Evolutionary conservation across 2,797 vertebrate genomes (phyloP).

Genomic region (Leptatherina wallacei): DNA sequence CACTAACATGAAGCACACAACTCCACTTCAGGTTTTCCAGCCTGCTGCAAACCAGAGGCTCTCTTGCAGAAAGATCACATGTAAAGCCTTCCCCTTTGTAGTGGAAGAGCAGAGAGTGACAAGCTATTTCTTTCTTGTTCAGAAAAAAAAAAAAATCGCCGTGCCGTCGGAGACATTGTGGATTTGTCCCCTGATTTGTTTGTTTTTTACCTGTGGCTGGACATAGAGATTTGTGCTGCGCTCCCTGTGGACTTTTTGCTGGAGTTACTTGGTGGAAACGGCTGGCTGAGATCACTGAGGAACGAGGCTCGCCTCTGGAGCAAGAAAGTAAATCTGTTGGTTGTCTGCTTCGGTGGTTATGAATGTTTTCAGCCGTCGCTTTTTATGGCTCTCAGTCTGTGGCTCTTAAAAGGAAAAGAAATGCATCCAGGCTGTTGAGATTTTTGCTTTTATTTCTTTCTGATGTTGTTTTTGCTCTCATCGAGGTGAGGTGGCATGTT

Average conservation of each 20-base stretch:
- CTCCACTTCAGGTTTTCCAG: conserved; percentile 85
- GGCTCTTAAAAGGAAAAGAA: conserved; percentile 79
- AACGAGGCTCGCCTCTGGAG: conserved; percentile 81
- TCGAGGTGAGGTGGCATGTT: conserved; percentile 36
- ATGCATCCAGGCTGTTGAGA: conserved; percentile 51
- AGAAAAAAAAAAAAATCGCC: conserved; percentile 68
- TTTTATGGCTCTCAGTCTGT: conserved; percentile 74
- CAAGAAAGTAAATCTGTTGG: conserved; percentile 88
- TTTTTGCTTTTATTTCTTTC: conserved; percentile 39
- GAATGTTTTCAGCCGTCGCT: conserved; percentile 82
- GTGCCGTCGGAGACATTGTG: conserved; percentile 74
- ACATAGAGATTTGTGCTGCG: conserved; percentile 53
- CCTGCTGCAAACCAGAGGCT: conserved; percentile 82
- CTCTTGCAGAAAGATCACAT: conserved; percentile 91
- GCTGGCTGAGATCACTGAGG: conserved; percentile 79
- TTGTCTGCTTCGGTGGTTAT: conserved; percentile 82
- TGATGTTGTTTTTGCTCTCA: conserved; percentile 35
- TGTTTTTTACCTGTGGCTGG: conserved; percentile 76
- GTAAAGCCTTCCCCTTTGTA: conserved; percentile 93
- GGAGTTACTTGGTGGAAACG: conserved; percentile 82
- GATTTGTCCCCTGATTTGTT: conserved; percentile 71
- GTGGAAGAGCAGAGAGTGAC: conserved; percentile 89
- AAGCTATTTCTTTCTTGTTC: conserved; percentile 88
- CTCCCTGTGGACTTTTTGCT: conserved; percentile 78
- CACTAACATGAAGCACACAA: conserved; percentile 48